Evolutionary conservation across 2,113 vertebrate species (phyloP).

Genomic region (Stigmatopora nigra): DNA sequence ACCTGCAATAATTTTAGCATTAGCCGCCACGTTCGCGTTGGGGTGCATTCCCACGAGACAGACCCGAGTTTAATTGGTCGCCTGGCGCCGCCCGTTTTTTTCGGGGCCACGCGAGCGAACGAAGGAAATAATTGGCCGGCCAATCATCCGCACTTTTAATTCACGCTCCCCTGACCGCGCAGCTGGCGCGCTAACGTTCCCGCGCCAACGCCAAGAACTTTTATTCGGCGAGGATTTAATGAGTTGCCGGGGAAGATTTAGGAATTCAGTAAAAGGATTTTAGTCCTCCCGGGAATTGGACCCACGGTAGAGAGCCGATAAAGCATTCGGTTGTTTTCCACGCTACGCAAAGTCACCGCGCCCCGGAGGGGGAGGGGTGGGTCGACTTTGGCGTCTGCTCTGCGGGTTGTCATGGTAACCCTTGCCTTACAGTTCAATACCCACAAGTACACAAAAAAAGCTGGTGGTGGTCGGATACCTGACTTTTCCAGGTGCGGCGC

Average conservation of each 20-base stretch:
- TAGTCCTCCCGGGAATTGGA: background rate
- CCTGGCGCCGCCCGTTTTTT: conserved; percentile 35
- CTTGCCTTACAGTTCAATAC: conserved; percentile 71
- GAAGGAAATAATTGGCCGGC: conserved; percentile 59
- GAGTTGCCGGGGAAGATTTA: conserved; percentile 28
- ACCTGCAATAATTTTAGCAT: conserved; percentile 61
- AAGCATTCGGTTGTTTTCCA: conserved; percentile 6
- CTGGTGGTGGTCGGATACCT: conserved; percentile 65
- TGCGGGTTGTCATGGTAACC: conserved; percentile 65
- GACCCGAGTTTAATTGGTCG: conserved; percentile 49
- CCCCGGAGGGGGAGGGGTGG: conserved; percentile 24
- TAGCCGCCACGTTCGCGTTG: conserved; percentile 45
- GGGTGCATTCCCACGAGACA: conserved; percentile 37
- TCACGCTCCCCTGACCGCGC: conserved; percentile 18
- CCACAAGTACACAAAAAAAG: conserved; percentile 65
- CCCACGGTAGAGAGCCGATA: background rate
- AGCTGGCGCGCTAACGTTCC: conserved; percentile 29
- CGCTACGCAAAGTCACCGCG: conserved; percentile 21
- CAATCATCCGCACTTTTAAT: conserved; percentile 43
- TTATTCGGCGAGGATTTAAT: conserved; percentile 52
- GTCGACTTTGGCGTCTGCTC: conserved; percentile 33
- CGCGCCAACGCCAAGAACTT: conserved; percentile 16
- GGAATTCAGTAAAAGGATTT: conserved; percentile 21
- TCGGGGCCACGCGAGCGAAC: conserved; percentile 22
- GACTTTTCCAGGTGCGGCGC: conserved; percentile 56